A percentile compares a stretch with the other conserved stretches of the same genome.
phyloP scores from a whole-genome alignment of 1,140 invertebrate genomes.

The Odontomachus brunneus region DNA sequence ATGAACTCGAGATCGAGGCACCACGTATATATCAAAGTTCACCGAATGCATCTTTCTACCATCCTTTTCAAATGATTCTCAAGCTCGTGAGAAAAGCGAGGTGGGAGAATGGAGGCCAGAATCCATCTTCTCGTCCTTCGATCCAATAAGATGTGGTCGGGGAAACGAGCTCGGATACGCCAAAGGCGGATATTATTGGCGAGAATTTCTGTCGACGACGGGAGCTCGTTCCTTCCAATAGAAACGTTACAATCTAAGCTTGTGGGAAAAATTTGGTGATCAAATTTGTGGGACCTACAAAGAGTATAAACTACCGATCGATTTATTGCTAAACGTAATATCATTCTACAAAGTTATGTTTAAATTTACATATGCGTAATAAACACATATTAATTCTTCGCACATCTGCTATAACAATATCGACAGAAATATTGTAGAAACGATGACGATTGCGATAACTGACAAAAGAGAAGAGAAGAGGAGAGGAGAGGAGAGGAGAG shows the following conservation, averaged over 20 bases:
- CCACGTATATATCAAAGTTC: not conserved
- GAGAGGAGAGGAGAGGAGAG: conserved; percentile 17
- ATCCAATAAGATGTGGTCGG: conserved; percentile 47
- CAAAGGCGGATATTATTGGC: conserved; percentile 46
- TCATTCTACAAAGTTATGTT: conserved; percentile 1
- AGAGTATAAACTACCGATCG: not conserved
- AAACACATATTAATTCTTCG: conserved; percentile 4
- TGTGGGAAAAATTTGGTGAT: not conserved
- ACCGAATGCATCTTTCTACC: not conserved
- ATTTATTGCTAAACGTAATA: not conserved
- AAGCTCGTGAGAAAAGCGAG: conserved; percentile 16
- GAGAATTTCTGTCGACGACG: conserved; percentile 49
- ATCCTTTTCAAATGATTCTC: conserved; percentile 55
- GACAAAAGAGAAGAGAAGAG: conserved; percentile 16
- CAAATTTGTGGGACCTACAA: not conserved
- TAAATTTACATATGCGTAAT: too few species aligned
- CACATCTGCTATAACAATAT: not conserved
- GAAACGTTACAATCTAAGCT: not conserved
- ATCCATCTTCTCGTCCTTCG: conserved; percentile 42
- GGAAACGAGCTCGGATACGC: conserved; percentile 15
- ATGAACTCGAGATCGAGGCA: not conserved
- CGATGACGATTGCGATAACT: not conserved
- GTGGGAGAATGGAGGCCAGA: not conserved
- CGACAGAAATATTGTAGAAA: not conserved
- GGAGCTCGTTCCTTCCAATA: not conserved